These are phyloP conservation scores for Petaurus breviceps DNA, from an alignment of 2,113 vertebrate genomes.

Conservation along the genomic window DNA sequence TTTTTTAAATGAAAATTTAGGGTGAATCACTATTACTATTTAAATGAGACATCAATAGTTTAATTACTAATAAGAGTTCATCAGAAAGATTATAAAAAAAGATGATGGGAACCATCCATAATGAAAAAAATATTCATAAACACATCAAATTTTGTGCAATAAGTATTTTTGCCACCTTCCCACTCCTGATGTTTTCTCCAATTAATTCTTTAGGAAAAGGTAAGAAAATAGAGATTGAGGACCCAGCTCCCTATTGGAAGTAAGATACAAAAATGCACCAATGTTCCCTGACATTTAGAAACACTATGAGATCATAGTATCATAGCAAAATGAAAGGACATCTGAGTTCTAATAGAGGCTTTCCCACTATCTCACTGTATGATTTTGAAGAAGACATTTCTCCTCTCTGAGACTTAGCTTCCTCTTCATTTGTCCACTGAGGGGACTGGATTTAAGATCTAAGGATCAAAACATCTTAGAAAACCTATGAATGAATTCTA, in stretches of 20 bases:
- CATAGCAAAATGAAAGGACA: not conserved
- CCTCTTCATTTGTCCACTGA: not conserved
- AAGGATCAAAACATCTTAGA: not conserved
- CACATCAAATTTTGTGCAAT: not conserved
- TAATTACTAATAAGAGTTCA: not conserved
- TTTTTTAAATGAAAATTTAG: not conserved
- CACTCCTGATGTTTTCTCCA: not conserved
- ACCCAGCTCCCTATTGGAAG: not conserved
- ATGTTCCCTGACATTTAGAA: not conserved
- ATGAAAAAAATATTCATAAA: not conserved
- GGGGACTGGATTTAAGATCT: not conserved
- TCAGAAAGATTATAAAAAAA: not conserved
- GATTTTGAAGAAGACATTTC: not conserved
- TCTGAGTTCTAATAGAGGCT: not conserved
- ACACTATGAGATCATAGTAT: not conserved
- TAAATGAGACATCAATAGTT: not conserved
- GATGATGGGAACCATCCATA: not conserved
- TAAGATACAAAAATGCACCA: not conserved
- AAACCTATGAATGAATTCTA: not conserved
- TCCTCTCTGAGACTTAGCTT: not conserved
- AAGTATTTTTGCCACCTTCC: slow-evolving; percentile 32
- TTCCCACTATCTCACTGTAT: not conserved
- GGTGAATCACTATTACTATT: not conserved
- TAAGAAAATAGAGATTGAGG: not conserved
- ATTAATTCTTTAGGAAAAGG: not conserved